Evolutionary conservation across 1,140 invertebrate genomes (phyloP), one percentile per base, ranked within the genome.

Genomic region (Oryctes rhinoceros): DNA sequence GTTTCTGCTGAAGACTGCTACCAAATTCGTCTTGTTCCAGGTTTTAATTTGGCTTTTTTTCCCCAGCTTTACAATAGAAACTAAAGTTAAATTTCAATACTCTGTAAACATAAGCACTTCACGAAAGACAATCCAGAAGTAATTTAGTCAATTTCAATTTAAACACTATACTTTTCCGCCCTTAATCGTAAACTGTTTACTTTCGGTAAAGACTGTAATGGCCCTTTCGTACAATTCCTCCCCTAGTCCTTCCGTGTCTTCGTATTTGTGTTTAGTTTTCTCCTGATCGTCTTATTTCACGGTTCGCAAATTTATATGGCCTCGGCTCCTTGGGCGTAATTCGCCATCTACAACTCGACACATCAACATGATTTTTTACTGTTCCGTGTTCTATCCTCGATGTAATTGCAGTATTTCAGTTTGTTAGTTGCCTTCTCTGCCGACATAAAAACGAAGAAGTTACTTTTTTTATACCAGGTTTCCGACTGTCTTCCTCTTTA

Each of bases 211-310:
- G 53, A 48, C 78, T 59, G 53, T 59, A 59, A 59, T 59, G 53
- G 49, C 13, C 49, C 49, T 59, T 59, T 18, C 53, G 15, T 59
- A 18, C 15, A 59, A 6, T 18, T 59, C n/a, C 53, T 18, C 53
- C 18, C n/a, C 53, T n/a, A 59, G 53, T 18, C 53, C 18, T 18
- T 10, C 39, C 39, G 39, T 44, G 39, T 44, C 53, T 59, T 59
- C 53, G 53, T 18, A 59, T 59, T 59, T 59, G 80, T 84, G 81
- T 83, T 83, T 82, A 82, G 81, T 79, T 83, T 82, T 84, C 81
- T 82, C 82, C 81, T 82, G 82, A 84, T 84, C 83, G 81, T 82
- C 83, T 83, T 83, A 84, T 84, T 84, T 84, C 82, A 84, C 82
- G 83, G 82, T 59, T 83, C 82, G 83, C 82, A 84, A 84, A 82